Evolutionary conservation across 64 coral and sea anemone genomes (phyloP).

Genomic region (Dendronephthya gigantea): DNA sequence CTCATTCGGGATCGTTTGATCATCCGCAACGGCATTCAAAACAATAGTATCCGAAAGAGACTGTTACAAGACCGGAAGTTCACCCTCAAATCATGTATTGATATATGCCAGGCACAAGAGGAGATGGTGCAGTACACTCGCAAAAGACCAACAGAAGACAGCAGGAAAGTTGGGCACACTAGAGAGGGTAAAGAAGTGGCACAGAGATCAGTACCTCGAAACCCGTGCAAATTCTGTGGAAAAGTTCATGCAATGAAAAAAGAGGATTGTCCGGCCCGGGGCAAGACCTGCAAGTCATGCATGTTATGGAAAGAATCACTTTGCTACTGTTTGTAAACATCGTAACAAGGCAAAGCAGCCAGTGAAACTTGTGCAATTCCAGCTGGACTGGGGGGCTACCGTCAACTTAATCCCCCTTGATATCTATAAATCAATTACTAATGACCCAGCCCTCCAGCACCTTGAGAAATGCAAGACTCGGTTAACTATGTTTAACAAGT

Average conservation of each 20-base stretch:
- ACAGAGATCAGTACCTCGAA: too few species aligned
- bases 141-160: not conserved
- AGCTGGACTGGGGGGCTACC: not conserved
- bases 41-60: too few species aligned
- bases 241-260: too few species aligned
- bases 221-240: not conserved
- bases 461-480: not conserved
- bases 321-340: not conserved
- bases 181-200: too few species aligned
- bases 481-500: conserved; percentile 5
- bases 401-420: not conserved
- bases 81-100: too few species aligned
- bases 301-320: not conserved
- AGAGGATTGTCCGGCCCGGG: not conserved
- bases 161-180: too few species aligned
- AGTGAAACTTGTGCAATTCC: not conserved
- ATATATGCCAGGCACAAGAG: too few species aligned
- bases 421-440: not conserved
- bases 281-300: not conserved
- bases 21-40: too few species aligned
- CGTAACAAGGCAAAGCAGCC: not conserved
- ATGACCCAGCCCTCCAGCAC: not conserved
- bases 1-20: too few species aligned
- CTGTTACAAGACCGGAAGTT: too few species aligned
- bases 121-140: too few species aligned